Evolutionary conservation across 2,888 invertebrate genomes (phyloP).

Genomic region (Mythimna lalbum): DNA sequence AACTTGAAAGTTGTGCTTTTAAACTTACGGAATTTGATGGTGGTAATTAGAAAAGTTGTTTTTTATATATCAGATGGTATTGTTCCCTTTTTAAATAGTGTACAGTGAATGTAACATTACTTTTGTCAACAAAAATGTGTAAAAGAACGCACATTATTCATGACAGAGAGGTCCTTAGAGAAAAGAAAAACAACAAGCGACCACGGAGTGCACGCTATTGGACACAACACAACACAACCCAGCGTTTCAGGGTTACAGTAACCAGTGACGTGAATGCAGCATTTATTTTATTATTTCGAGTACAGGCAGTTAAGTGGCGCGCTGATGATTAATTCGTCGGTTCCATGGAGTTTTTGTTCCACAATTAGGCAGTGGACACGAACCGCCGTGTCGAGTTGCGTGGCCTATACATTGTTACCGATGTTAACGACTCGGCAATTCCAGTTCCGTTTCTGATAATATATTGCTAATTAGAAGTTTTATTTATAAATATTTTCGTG

Average conservation of each 20-base stretch:
- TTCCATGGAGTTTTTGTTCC: slow-evolving; percentile 87
- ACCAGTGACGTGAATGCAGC: slow-evolving; percentile 72
- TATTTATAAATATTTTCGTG: slow-evolving; percentile 70
- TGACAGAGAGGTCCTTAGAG: slow-evolving; percentile 37
- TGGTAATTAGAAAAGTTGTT: slow-evolving; percentile 14
- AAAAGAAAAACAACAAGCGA: slow-evolving; percentile 17
- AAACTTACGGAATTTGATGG: slow-evolving; percentile 8
- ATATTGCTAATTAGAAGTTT: slow-evolving; percentile 83
- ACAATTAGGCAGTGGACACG: slow-evolving; percentile 83
- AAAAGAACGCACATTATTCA: slow-evolving; percentile 47
- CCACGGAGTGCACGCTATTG: slow-evolving; percentile 39
- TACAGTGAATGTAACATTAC: slow-evolving; percentile 32
- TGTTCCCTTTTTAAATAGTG: slow-evolving; percentile 1
- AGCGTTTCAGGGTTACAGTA: slow-evolving; percentile 50
- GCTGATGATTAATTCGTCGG: slow-evolving; percentile 85
- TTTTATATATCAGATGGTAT: slow-evolving; percentile 20
- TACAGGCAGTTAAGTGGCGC: slow-evolving; percentile 76
- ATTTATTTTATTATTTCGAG: slow-evolving; percentile 78
- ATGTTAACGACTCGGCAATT: slow-evolving; percentile 79
- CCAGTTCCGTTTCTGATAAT: slow-evolving; percentile 80
- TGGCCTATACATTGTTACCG: slow-evolving; percentile 80
- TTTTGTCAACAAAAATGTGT: slow-evolving; percentile 52
- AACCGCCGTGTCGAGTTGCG: slow-evolving; percentile 80
- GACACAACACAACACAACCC: slow-evolving; percentile 31
- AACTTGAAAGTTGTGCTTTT: slow-evolving; percentile 43